Base-by-base conservation (phyloP, 2,113 vertebrate species). In the Lasiurus cinereus region DNA sequence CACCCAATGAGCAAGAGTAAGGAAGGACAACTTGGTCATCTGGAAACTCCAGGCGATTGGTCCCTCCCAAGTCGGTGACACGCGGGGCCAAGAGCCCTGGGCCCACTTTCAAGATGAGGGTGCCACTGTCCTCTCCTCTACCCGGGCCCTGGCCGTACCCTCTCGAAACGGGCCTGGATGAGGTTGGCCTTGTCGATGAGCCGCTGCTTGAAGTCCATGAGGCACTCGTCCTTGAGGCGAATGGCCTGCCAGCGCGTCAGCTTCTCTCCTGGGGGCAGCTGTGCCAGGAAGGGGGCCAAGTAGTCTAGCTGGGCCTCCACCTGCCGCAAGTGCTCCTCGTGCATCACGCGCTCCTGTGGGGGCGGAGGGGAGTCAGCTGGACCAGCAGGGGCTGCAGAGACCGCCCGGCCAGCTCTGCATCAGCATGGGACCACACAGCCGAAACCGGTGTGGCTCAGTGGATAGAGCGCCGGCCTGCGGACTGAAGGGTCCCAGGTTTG, bases 131-230 rank as follows among this genome's bases (percentile, higher is more conserved):
- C 82, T 46, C 33, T 86, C 27, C 73, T 89, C 79, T 27, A 36
- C 43, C 50, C 6, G 3, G 24, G 31, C 50, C 52, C 54, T 0
- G 12, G 82, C 15, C 5, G 3, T 83, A 99, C 99, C 99, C 98
- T 98, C 62, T 99, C 94, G 2, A 98, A 98, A 22, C 96, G 98
- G 0, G 98, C 97, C 97, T 99, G 99, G 67, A 99, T 99, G 83
- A 98, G 97, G 85, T 98, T 98, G 83, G 98, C 98, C 54, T 98
- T 98, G 85, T 98, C 86, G 2, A 98, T 82, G 16, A 99, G 97
- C 8, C 95, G 96, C 66, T 98, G 93, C 94, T 98, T 99, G 31
- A 98, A 98, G 70, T 98, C 97, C 0, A 29, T 69, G 92, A 99
- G 95, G 91, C 99, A 99, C 13, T 97, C 96, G 0, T 97, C 97